phyloP scores from a whole-genome alignment of 2,113 vertebrate genomes.

The Hypanus sabinus region DNA sequence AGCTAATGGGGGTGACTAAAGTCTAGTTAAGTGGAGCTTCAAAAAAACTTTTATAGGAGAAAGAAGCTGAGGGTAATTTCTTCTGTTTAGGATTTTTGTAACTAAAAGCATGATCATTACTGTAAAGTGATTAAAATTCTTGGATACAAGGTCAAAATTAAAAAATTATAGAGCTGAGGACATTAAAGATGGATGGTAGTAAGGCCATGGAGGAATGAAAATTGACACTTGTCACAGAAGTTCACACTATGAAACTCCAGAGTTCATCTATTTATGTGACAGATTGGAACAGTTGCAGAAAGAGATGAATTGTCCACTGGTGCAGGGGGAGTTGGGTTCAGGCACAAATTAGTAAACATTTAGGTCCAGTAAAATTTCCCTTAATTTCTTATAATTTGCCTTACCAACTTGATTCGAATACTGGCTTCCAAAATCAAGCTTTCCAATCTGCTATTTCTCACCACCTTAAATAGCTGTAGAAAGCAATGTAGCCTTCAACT shows the following conservation, averaged over 20 bases:
- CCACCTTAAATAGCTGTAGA: background rate
- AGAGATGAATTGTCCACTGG: background rate
- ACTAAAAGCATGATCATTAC: no score
- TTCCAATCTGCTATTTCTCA: background rate
- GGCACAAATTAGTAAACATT: background rate
- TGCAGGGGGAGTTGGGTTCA: background rate
- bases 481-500: background rate
- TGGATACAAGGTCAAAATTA: no score
- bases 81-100: no score
- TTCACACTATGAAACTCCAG: background rate
- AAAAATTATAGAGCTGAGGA: no score
- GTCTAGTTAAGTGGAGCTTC: no score
- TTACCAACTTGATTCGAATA: background rate
- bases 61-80: no score
- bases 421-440: background rate
- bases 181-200: no score
- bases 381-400: background rate
- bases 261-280: background rate
- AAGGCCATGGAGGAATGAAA: no score
- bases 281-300: background rate
- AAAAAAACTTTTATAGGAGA: no score
- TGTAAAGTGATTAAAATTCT: no score
- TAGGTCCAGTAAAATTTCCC: background rate
- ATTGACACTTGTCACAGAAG: no score
- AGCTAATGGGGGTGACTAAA: no score